A percentile compares a stretch with the other conserved stretches of the same genome.
Evolutionary conservation across 2,888 invertebrate genomes (phyloP).

Genomic region (Poecilus cupreus): DNA sequence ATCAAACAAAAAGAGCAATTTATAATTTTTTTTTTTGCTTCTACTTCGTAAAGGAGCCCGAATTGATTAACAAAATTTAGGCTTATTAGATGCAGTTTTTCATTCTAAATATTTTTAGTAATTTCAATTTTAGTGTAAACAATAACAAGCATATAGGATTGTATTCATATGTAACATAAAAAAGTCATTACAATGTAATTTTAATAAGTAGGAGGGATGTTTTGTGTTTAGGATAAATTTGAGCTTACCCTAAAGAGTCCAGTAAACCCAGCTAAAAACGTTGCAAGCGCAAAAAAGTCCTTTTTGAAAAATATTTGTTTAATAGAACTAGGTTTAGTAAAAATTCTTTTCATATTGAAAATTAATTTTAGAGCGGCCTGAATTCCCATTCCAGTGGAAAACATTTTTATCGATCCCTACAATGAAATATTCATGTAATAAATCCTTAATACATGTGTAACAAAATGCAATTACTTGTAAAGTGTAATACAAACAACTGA

Average conservation of each 20-base stretch:
- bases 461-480: conserved; percentile 71
- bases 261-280: conserved; percentile 82
- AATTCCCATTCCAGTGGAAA: conserved; percentile 77
- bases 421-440: conserved; percentile 63
- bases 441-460: neutral
- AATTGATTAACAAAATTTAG: no score
- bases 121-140: no score
- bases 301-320: conserved; percentile 75
- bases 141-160: no score
- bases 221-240: neutral
- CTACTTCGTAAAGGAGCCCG: no score
- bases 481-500: conserved; percentile 78
- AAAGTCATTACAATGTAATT: no score
- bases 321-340: conserved; percentile 74
- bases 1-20: no score
- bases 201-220: no score
- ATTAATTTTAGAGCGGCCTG: conserved; percentile 78
- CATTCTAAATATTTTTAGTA: no score
- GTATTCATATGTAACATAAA: no score
- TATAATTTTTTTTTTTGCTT: no score
- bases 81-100: no score
- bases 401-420: conserved; percentile 77
- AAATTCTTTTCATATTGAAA: conserved; percentile 75
- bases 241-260: conserved; percentile 79
- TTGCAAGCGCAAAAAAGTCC: conserved; percentile 78